Base-by-base conservation (phyloP, 2,888 invertebrate species). In the Caenorhabditis zanzibari region DNA sequence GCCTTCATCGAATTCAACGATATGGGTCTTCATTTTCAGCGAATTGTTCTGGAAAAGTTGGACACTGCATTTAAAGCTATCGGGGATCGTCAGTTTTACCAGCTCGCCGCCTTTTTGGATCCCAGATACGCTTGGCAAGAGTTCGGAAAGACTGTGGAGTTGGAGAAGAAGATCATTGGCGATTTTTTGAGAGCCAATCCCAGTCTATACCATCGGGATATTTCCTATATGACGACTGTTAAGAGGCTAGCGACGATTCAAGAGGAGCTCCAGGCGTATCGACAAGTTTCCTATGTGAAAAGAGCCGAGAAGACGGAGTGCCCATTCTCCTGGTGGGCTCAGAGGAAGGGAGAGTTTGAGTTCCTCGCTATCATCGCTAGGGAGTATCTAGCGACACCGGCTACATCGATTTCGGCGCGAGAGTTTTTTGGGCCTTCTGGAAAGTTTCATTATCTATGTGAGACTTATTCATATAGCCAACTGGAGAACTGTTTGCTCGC, bases 351-450 rank as follows among this genome's bases (percentile, higher is more conserved):
- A 1, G 52, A 76, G 14, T 16, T 82, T 49, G 41, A 35, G 1
- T 35, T 64, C 9, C 22, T 82, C 19, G 35, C 32, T 0, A 38
- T 64, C 7, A 52, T 72, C n/a, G 54, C 82, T 12, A 26, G 73
- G 1, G 82, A 82, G 26, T 66, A 58, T 32, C 32, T 82, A 10
- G 77, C 82, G 0, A 52, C 68, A 19, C 82, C 82, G 14, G 82
- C 82, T 5, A 73, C 77, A 4, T 19, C 69, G 0, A 54, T 82
- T 9, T 63, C 69, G 32, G 38, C 73, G 1, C 24, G 47, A 10
- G 47, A 26, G 35, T 74, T 28, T 7, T 82, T 82, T 38, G 24
- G 28, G 5, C 14, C 47, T 7, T 19, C 38, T n/a, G 82, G 82
- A 69, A 77, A 73, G 28, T 56, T 77, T 12, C 24, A 38, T 2